Base-by-base conservation (phyloP, 2,888 invertebrate genomes). In the Amphimallon solstitiale region DNA sequence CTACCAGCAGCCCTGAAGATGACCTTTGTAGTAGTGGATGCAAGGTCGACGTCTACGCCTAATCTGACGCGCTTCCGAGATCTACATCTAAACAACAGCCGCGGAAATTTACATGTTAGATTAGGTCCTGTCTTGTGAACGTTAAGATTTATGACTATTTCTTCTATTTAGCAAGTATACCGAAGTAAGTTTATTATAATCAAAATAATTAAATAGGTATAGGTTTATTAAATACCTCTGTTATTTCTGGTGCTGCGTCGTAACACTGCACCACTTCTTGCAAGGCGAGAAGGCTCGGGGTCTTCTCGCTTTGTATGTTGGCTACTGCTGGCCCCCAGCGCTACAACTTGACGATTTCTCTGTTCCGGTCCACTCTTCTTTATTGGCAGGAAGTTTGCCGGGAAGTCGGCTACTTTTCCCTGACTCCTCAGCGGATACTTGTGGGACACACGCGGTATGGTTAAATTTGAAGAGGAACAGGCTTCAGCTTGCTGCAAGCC, bases 261-360 rank as follows among this genome's bases (percentile, higher is more conserved):
- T 74, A 82, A 76, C 75, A 82, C 82, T 73, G 82, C 81, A 71
- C 81, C 82, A 75, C 81, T 81, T 67, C 81, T 86, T 78, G 86
- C 84, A 81, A 86, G 86, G 76, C 86, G 86, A 79, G 86, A 85
- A 75, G 75, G 72, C 68, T 80, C 76, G 78, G 85, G 85, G 81
- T 86, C 86, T 68, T 78, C 75, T 68, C 75, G 73, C 68, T 73
- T 72, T 51, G 76, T 74, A 75, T 85, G 77, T 70, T 79, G 82
- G 80, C 85, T 77, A 77, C 82, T 75, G 80, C 82, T 74, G 79
- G 86, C 85, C 84, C 86, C 85, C 84, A 87, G 87, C 79, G 85
- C 83, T 79, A 82, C 84, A 79, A 85, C 83, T 74, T 69, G 81
- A 72, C 72, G 82, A 80, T 63, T 84, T 75, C 70, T 81, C 74